phyloP scores from a whole-genome alignment of 2,888 invertebrate species.

The Cryptus viduatorius region DNA sequence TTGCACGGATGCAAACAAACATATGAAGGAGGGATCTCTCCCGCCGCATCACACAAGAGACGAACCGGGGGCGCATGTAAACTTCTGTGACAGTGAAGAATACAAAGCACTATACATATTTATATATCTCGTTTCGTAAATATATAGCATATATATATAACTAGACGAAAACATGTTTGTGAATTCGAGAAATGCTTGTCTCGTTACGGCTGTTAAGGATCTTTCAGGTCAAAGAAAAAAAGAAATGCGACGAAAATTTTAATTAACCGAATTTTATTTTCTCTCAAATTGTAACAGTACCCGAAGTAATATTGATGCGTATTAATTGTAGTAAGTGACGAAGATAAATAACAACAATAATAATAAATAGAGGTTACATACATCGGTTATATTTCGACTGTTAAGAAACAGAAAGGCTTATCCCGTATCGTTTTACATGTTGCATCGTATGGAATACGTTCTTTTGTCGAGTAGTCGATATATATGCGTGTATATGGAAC shows the following conservation, averaged over 20 bases:
- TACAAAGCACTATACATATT: conserved; percentile 6
- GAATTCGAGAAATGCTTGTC: conserved; percentile 50
- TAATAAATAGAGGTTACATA: no score
- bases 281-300: neutral
- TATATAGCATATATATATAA: conserved; percentile 6
- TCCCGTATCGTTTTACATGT: no score
- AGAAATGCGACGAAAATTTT: conserved; percentile 7
- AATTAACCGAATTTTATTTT: neutral
- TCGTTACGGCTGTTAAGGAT: conserved; percentile 31
- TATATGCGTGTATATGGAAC: neutral
- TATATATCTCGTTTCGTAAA: neutral
- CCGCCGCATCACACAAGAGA: conserved; percentile 24
- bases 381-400: no score
- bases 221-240: conserved; percentile 25
- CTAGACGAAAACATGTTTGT: conserved; percentile 57
- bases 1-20: conserved; percentile 57
- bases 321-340: no score
- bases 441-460: neutral
- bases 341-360: no score
- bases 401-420: no score
- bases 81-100: conserved; percentile 39
- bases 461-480: neutral
- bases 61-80: conserved; percentile 29
- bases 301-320: no score
- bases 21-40: conserved; percentile 42